Base-by-base conservation (phyloP, 1,140 invertebrate genomes). In the honey bee (Apis mellifera) region DNA sequence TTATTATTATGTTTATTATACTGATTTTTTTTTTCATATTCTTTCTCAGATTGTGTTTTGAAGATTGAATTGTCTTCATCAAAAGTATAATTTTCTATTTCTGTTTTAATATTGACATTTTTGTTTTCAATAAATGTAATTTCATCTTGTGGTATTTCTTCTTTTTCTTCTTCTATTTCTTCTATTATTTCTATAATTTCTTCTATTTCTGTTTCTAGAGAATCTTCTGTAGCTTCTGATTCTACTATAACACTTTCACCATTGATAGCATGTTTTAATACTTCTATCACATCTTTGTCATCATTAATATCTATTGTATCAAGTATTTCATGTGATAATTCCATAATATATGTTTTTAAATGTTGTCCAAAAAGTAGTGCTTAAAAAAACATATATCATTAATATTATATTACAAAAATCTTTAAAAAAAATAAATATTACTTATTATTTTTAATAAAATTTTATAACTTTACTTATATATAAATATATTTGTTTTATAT, bases 161-260 rank as follows among this genome's bases (percentile, higher is more conserved):
- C 87, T 13, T 89, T 86, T 0, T 74, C 57, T 68, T 92, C 89
- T 73, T 92, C 91, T 50, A 84, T 68, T 60, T 92, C 92, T 71
- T 93, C 92, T 7, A 93, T 91, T 79, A 93, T 92, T 89, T 91
- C 90, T 68, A 90, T 85, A 76, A 90, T 90, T 71, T 92, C 92
- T 26, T 93, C 92, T 57, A 88, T 87, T 21, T 91, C 91, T 13
- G 88, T 84, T 9, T 86, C 89, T 0, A 72, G 86, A 21, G 69
- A 64, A 62, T 90, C 89, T 21, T 90, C 91, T 2, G 75, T 77
- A 23, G 84, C 85, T 78, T 92, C 91, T 8, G 91, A 86, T 48
- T 92, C 89, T 17, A 92, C 88, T 70, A 92, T 90, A 11, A 93
- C 90, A 57, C 92, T 86, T 48, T 92, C 86, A 17, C 90, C 89